Evolutionary conservation across 2,888 invertebrate genomes (phyloP).

Genomic region (Mimachlamys varia): DNA sequence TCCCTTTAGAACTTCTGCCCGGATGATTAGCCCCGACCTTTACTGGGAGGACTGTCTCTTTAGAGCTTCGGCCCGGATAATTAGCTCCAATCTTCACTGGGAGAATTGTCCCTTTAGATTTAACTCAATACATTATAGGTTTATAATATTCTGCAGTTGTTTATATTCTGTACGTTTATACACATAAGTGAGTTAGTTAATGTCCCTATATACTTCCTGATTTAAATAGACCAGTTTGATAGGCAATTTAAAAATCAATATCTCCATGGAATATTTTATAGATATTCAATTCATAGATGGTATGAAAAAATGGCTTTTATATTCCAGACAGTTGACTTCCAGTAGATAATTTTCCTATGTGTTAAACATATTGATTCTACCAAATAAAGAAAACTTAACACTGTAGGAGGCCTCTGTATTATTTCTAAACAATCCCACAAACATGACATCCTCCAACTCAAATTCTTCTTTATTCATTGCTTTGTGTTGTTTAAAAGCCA

Average conservation of each 20-base stretch:
- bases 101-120: no score
- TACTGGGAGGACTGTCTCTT: no score
- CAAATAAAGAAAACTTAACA: not conserved
- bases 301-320: not conserved
- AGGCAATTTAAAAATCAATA: not conserved
- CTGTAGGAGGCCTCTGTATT: not conserved
- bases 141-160: no score
- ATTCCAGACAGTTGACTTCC: not conserved
- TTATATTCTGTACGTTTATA: no score
- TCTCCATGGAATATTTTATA: not conserved
- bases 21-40: no score
- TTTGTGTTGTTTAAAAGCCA: not conserved
- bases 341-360: not conserved
- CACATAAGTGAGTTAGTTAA: not conserved
- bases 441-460: no score
- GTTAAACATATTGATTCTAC: not conserved
- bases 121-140: no score
- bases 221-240: not conserved
- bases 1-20: no score
- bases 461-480: no score
- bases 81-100: no score
- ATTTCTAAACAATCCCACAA: not conserved
- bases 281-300: not conserved
- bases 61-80: no score
- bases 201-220: not conserved